A percentile compares a stretch with the other conserved stretches of the same genome.
Conservation (phyloP, 2,888 invertebrate genomes). For the Cryptocheilus praepositus region DNA sequence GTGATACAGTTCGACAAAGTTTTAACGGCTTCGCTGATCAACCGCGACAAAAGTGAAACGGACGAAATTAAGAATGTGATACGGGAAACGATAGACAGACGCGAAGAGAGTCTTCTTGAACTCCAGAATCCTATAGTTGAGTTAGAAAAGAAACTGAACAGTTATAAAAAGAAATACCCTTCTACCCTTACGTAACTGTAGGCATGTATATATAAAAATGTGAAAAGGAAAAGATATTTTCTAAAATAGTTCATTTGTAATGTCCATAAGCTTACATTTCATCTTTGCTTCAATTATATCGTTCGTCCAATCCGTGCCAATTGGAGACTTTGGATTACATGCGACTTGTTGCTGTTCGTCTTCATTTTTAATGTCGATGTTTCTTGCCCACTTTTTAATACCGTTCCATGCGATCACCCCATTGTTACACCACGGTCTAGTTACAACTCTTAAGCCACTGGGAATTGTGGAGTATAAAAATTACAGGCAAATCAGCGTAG, state of each 20-base stretch:
- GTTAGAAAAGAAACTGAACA: slow-evolving; percentile 73
- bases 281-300: too few relatives aligned
- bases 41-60: slow-evolving; percentile 77
- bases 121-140: slow-evolving; percentile 59
- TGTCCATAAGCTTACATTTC: too few relatives aligned
- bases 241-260: too few relatives aligned
- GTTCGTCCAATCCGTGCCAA: too few relatives aligned
- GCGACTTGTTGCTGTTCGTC: too few relatives aligned
- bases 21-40: slow-evolving; percentile 83
- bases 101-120: slow-evolving; percentile 71
- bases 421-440: too few relatives aligned
- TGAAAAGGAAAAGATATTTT: not conserved
- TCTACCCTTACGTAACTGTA: slow-evolving; percentile 49
- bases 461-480: slow-evolving; percentile 88
- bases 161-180: too few relatives aligned
- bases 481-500: slow-evolving; percentile 87
- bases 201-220: slow-evolving; percentile 42
- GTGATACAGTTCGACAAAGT: slow-evolving; percentile 85
- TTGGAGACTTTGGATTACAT: too few relatives aligned
- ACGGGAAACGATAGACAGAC: slow-evolving; percentile 81
- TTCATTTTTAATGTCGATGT: too few relatives aligned
- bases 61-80: slow-evolving; percentile 79
- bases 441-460: slow-evolving; percentile 94
- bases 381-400: too few relatives aligned
- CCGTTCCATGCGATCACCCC: too few relatives aligned